Percentiles rank a stretch among this genome's conserved stretches.
Conservation (phyloP, 2,113 vertebrate genomes). For the Scophthalmus maximus region DNA sequence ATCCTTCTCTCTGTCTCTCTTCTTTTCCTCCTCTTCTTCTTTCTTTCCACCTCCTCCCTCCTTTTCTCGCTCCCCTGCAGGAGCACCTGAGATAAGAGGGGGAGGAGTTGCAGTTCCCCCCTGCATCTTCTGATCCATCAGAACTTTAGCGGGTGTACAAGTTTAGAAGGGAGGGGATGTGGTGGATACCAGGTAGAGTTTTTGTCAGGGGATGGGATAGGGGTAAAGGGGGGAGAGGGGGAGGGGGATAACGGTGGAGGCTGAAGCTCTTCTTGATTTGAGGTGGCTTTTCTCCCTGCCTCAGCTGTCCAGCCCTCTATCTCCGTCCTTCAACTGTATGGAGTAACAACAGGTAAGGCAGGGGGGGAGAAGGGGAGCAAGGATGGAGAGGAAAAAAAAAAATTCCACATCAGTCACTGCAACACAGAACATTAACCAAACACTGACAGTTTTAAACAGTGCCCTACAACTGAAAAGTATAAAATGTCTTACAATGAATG, state of each 20-base stretch:
- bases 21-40: conserved; percentile 84
- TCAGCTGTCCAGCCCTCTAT: conserved; percentile 75
- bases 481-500: conserved; percentile 46
- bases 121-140: conserved; percentile 85
- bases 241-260: conserved; percentile 62
- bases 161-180: conserved; percentile 45
- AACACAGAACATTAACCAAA: conserved; percentile 49
- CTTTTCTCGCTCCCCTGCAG: conserved; percentile 79
- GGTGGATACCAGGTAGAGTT: conserved; percentile 63
- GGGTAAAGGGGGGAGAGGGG: conserved; percentile 56
- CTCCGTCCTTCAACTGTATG: conserved; percentile 79
- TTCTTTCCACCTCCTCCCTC: conserved; percentile 83
- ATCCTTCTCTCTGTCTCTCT: conserved; percentile 80
- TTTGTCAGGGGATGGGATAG: conserved; percentile 46
- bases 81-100: conserved; percentile 72
- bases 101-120: conserved; percentile 79
- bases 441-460: conserved; percentile 47
- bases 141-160: conserved; percentile 51
- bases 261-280: conserved; percentile 70
- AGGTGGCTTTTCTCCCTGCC: conserved; percentile 67
- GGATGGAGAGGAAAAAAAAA: conserved; percentile 28
- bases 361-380: conserved; percentile 20
- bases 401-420: conserved; percentile 50
- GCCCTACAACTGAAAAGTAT: conserved; percentile 32
- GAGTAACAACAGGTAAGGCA: conserved; percentile 39